A percentile compares a stretch with the other conserved stretches of the same genome.
These are phyloP conservation scores for Holothuria scabra DNA, from an alignment of 53 echinoderm and acorn worm genomes.

Conservation along the genomic window DNA sequence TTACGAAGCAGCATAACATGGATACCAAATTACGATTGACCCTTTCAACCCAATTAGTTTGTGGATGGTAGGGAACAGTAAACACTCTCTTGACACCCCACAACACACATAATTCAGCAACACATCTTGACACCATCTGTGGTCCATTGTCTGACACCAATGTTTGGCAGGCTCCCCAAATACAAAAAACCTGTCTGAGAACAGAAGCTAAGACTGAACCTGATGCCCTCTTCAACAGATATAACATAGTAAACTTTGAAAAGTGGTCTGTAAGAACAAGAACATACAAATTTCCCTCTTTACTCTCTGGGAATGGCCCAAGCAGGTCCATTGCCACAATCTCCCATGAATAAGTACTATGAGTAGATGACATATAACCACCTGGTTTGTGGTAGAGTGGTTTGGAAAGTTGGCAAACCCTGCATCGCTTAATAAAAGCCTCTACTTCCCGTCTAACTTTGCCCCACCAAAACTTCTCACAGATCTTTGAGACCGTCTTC, in stretches of 20 bases:
- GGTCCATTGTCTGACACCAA: too few species aligned
- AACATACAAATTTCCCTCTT: constrained; percentile 42
- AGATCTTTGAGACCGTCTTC: constrained; percentile 10
- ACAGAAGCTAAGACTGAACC: constrained; percentile 38
- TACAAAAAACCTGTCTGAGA: constrained; percentile 61
- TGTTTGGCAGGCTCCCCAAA: too few species aligned
- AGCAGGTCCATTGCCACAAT: constrained; percentile 52
- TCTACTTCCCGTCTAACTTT: constrained; percentile 19
- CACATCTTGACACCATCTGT: too few species aligned
- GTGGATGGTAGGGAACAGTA: too few species aligned
- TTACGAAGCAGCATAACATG: too few species aligned
- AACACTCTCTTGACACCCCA: too few species aligned
- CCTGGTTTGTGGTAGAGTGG: constrained; percentile 55
- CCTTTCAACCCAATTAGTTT: too few species aligned
- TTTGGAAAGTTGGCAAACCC: constrained; percentile 50
- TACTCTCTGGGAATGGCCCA: too few species aligned
- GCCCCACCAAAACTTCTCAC: constrained; percentile 42
- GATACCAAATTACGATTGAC: too few species aligned
- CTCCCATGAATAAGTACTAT: constrained; percentile 50
- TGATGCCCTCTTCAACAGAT: constrained; percentile 45
- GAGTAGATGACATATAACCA: constrained; percentile 54
- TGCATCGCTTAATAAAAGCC: constrained; percentile 42
- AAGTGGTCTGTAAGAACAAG: constrained; percentile 15
- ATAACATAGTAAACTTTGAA: too few species aligned
- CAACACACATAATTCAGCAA: constrained; percentile 49